Percentiles rank a stretch among this genome's conserved stretches.
Conservation (phyloP, 2,888 invertebrate genomes). For the Poecilobothrus nobilitatus region DNA sequence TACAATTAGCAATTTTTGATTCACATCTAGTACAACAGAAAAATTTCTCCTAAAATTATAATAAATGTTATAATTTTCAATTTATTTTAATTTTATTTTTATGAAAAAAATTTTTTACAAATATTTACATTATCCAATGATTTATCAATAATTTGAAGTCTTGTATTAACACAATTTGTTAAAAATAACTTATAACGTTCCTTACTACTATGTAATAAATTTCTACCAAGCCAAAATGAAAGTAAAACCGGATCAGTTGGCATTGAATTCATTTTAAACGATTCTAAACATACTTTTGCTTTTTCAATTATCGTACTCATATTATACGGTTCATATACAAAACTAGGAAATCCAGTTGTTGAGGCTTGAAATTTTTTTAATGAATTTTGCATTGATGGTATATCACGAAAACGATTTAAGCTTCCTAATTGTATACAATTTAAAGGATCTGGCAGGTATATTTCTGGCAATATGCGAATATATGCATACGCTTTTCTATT, state of each 20-base stretch:
- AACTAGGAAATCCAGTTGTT: slow-evolving; percentile 56
- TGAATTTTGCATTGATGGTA: slow-evolving; percentile 36
- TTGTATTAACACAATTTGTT: slow-evolving; percentile 58
- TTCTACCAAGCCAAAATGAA: slow-evolving; percentile 74
- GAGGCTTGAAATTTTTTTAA: slow-evolving; percentile 43
- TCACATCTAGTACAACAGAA: slow-evolving; percentile 52
- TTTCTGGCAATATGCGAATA: slow-evolving; percentile 62
- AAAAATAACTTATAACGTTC: slow-evolving; percentile 55
- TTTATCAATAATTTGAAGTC: slow-evolving; percentile 47
- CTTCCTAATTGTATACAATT: slow-evolving; percentile 44
- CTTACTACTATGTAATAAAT: slow-evolving; percentile 59
- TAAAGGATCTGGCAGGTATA: slow-evolving; percentile 50
- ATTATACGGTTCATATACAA: slow-evolving; percentile 59
- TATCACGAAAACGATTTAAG: slow-evolving; percentile 43
- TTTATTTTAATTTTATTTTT: neutral
- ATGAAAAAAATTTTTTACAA: neutral
- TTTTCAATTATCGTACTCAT: slow-evolving; percentile 42
- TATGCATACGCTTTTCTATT: slow-evolving; percentile 42
- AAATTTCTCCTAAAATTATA: slow-evolving; percentile 36
- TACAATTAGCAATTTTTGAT: slow-evolving; percentile 54
- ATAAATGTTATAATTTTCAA: neutral
- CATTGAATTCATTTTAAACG: slow-evolving; percentile 45
- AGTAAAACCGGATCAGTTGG: slow-evolving; percentile 60
- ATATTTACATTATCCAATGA: slow-evolving; percentile 33
- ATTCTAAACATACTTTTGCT: slow-evolving; percentile 36